phyloP scores from a whole-genome alignment of 2,888 invertebrate genomes.

The Agonopterix alstromeriana region DNA sequence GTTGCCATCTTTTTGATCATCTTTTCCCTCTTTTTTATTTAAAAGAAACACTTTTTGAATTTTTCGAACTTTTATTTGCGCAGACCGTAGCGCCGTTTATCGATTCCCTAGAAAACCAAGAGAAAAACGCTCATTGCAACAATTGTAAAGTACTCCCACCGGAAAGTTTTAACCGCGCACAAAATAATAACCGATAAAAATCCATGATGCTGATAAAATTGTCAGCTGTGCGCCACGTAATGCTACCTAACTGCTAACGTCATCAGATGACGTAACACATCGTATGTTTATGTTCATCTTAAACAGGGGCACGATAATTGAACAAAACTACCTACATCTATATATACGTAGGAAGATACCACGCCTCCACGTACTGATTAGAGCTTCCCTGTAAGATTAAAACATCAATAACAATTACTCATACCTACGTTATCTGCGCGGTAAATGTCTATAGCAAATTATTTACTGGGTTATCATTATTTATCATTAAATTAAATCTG shows the following conservation, averaged over 20 bases:
- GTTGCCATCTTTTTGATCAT: too few relatives aligned
- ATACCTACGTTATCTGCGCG: not conserved
- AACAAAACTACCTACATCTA: constrained; percentile 13
- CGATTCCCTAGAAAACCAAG: too few relatives aligned
- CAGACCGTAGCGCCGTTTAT: too few relatives aligned
- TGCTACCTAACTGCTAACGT: constrained; percentile 41
- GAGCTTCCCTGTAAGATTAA: not conserved
- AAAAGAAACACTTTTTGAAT: too few relatives aligned
- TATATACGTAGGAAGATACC: constrained; percentile 24
- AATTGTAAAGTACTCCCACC: not conserved
- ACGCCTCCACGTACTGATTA: constrained; percentile 17
- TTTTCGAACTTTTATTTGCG: too few relatives aligned
- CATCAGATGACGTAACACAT: constrained; percentile 54
- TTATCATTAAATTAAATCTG: too few relatives aligned
- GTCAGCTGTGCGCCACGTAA: not conserved
- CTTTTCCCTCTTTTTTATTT: too few relatives aligned
- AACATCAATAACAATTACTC: not conserved
- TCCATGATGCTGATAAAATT: too few relatives aligned
- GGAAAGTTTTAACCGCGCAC: not conserved
- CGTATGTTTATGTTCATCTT: constrained; percentile 44
- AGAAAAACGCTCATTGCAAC: too few relatives aligned
- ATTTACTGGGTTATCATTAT: too few relatives aligned
- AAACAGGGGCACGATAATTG: constrained; percentile 18
- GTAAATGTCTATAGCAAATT: too few relatives aligned
- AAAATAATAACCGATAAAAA: too few relatives aligned